A percentile compares a stretch with the other conserved stretches of the same genome.
Evolutionary conservation across 2,888 invertebrate species (phyloP).

Genomic region (Mactromeris polynyma): DNA sequence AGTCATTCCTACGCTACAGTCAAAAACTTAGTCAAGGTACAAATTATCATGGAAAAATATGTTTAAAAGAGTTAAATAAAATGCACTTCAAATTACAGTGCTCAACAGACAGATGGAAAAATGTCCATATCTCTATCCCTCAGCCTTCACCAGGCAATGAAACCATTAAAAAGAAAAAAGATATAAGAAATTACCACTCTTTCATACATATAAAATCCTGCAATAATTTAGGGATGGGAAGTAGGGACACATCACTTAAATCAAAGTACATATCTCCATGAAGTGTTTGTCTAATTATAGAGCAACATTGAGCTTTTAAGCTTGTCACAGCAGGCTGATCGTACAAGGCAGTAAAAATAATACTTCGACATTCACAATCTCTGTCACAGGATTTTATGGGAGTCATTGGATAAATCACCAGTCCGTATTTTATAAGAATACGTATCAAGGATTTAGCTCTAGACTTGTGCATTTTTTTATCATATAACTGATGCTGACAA

Average conservation of each 20-base stretch:
- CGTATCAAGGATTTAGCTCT: conserved; percentile 42
- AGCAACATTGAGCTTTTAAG: conserved; percentile 54
- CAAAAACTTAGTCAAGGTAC: no score
- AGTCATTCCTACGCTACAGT: no score
- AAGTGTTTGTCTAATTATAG: conserved; percentile 52
- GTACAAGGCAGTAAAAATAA: conserved; percentile 55
- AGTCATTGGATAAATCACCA: conserved; percentile 49
- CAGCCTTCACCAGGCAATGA: no score
- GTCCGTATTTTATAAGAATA: conserved; percentile 42
- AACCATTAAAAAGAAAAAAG: no score
- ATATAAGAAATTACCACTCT: conserved; percentile 31
- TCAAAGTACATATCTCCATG: conserved; percentile 10
- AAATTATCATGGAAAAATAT: no score
- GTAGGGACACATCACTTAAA: background rate
- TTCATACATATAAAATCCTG: conserved; percentile 49
- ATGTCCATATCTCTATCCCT: no score
- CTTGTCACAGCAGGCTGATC: conserved; percentile 32
- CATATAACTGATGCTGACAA: conserved; percentile 31
- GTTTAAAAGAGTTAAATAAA: no score
- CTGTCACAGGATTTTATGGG: conserved; percentile 27
- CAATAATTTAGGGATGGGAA: conserved; percentile 44
- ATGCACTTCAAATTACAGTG: no score
- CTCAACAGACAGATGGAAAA: no score
- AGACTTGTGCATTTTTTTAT: conserved; percentile 34
- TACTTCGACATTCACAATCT: conserved; percentile 51